Percentiles rank a stretch among this genome's conserved stretches.
Conservation (phyloP, 1,140 invertebrate species). For the Camponotus floridanus region DNA sequence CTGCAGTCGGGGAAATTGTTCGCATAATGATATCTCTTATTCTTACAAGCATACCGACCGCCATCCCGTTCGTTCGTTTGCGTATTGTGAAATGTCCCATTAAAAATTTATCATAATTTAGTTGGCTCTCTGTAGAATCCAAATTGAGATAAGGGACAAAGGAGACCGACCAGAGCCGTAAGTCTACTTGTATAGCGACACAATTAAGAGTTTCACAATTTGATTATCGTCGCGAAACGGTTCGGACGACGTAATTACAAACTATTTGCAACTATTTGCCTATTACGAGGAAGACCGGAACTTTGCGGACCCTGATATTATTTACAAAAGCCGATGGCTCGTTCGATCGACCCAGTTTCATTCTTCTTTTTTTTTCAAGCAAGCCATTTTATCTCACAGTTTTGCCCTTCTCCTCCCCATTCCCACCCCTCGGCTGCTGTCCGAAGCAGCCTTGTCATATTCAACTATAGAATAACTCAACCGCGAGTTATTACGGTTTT, state of each 20-base stretch:
- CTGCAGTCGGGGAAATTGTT: constrained; percentile 52
- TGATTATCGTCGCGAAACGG: constrained; percentile 52
- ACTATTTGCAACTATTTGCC: constrained; percentile 35
- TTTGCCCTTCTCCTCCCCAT: background rate
- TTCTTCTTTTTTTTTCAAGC: constrained; percentile 31
- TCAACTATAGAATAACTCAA: constrained; percentile 61
- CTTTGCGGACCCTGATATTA: constrained; percentile 20
- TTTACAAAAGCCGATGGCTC: constrained; percentile 57
- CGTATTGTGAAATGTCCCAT: constrained; percentile 19
- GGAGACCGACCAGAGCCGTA: background rate
- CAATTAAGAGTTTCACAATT: constrained; percentile 61
- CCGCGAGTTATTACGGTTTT: constrained; percentile 55
- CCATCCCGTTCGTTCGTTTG: constrained; percentile 9
- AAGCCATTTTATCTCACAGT: constrained; percentile 54
- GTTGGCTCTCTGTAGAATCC: background rate
- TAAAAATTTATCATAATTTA: constrained; percentile 63
- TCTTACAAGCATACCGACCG: constrained; percentile 49
- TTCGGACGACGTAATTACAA: constrained; percentile 6
- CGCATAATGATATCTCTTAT: constrained; percentile 62
- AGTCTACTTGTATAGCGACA: constrained; percentile 26
- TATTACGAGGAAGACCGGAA: constrained; percentile 39
- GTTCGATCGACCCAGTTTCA: constrained; percentile 48
- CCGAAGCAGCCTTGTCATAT: constrained; percentile 57
- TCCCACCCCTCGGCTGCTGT: constrained; percentile 17
- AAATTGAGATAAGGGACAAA: background rate